Evolutionary conservation across 2,888 invertebrate species (phyloP), one percentile per base, ranked within the genome.

Genomic region (Liopterus haemorrhoidalis): DNA sequence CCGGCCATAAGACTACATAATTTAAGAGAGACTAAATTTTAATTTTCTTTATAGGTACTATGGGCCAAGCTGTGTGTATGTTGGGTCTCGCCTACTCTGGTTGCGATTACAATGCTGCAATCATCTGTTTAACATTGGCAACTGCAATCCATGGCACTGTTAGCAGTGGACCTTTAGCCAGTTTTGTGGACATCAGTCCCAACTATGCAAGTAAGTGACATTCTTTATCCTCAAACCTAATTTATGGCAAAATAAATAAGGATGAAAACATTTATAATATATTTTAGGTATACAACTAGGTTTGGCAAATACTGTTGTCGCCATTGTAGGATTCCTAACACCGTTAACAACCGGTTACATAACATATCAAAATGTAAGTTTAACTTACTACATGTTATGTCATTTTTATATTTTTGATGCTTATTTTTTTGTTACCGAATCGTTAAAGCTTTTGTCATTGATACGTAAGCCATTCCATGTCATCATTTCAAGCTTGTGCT

Each of bases 161-260:
- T 2, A 79, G 81, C 1, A 76, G 81, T 0, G 82, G 82, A 1
- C 76, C 79, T 1, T 64, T 82, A 21, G 77, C 82, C 2, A 76
- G 74, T 40, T 71, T 81, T 44, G 80, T 84, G 5, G 83, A 84
- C 54, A 70, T 83, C 35, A 76, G 81, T 44, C 80, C 80, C 1
- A 81, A 79, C 61, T 74, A 71, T 54, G 74, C 73, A 6, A 71
- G 74, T 70, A 59, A 63, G 65, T 55, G 8, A 2, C 16, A 14
- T 6, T 22, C 8, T 22, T 22, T 8, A 22, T 8, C 22, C 22
- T 22, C 8, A 6, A 6, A 6, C 5, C 22, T 6, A 6, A 6
- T 5, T 8, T 22, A 8, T 22, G 22, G 6, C 8, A 6, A 8
- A 22, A 22, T 6, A 22, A 22, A 22, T 8, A 20, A 30, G 38